Percentiles rank a stretch among this genome's conserved stretches.
These are phyloP conservation scores for Iphiclides podalirius DNA, from an alignment of 2,888 invertebrate genomes.

Conservation along the genomic window DNA sequence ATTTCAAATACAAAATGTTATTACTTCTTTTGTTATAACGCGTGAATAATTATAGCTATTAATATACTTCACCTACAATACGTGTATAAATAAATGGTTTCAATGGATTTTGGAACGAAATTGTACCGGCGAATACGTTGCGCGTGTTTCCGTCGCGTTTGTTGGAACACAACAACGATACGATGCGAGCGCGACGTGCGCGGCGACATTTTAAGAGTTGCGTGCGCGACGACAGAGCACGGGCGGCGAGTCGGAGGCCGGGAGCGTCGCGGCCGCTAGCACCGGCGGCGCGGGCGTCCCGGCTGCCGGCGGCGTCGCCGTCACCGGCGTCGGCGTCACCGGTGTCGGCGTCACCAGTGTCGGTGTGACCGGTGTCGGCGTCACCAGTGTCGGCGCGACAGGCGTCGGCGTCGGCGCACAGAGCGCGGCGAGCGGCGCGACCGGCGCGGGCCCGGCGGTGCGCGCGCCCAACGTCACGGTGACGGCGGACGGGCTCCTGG, in stretches of 20 bases:
- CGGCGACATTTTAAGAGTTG: slow-evolving; percentile 45
- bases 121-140: too few relatives aligned
- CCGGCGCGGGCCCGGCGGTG: slow-evolving; percentile 49
- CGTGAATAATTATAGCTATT: too few relatives aligned
- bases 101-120: too few relatives aligned
- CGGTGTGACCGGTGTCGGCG: slow-evolving; percentile 50
- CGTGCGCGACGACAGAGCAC: slow-evolving; percentile 61
- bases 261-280: slow-evolving; percentile 29
- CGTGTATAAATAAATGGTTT: too few relatives aligned
- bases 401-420: slow-evolving; percentile 29
- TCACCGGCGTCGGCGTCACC: slow-evolving; percentile 44
- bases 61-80: too few relatives aligned
- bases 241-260: slow-evolving; percentile 39
- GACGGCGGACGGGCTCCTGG: slow-evolving; percentile 81
- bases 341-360: slow-evolving; percentile 42
- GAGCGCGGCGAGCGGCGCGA: slow-evolving; percentile 53
- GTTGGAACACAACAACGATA: slow-evolving; percentile 7
- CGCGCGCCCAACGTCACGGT: slow-evolving; percentile 85
- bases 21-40: too few relatives aligned
- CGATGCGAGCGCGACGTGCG: slow-evolving; percentile 7
- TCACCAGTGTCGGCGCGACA: slow-evolving; percentile 31
- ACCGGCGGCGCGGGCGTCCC: slow-evolving; percentile 29
- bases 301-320: slow-evolving; percentile 46
- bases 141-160: slow-evolving; percentile 6
- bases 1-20: too few relatives aligned